Base-by-base conservation (phyloP, 2,113 vertebrate genomes). In the Pantherophis guttatus region DNA sequence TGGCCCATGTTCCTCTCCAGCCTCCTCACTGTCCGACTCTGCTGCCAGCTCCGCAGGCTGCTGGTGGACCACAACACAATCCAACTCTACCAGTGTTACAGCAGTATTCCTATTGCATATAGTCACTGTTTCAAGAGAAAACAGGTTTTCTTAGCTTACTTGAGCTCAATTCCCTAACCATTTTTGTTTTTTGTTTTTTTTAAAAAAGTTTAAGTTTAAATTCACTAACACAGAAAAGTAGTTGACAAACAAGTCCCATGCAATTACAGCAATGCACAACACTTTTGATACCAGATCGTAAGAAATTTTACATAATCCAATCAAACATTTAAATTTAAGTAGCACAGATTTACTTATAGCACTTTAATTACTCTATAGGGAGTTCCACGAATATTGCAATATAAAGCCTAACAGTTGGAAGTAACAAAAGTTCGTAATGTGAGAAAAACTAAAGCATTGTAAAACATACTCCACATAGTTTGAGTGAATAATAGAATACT, bases 301-400 rank as follows among this genome's bases (percentile, higher is more conserved):
- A 97, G 95, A 97, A 98, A 97, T 96, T 97, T 96, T 97, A 13
- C 93, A 97, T 96, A 96, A 97, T 85, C 91, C 55, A 97, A 93
- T 94, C 92, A 96, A 97, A 95, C 94, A 96, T 94, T 96, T 94
- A 95, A 97, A 95, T 93, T 95, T 95, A 92, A 94, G 94, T 96
- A 97, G 94, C 96, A 91, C 95, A 96, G 95, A 93, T 95, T 70
- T 94, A 62, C 94, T 95, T 94, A 93, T 50, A 94, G 93, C 95
- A 62, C 44, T 95, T 59, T 94, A 89, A 95, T 94, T 95, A 87
- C 94, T 92, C 89, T 96, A 97, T 96, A 96, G 97, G 96, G 96
- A 97, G 95, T 88, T 29, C 87, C 94, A 91, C 88, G 53, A 93
- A 19, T 70, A 90, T 62, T 55, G 91, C 21, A 86, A 91, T 90